Conservation (phyloP, 1,140 invertebrate genomes). For the Zaprionus ghesquierei region DNA sequence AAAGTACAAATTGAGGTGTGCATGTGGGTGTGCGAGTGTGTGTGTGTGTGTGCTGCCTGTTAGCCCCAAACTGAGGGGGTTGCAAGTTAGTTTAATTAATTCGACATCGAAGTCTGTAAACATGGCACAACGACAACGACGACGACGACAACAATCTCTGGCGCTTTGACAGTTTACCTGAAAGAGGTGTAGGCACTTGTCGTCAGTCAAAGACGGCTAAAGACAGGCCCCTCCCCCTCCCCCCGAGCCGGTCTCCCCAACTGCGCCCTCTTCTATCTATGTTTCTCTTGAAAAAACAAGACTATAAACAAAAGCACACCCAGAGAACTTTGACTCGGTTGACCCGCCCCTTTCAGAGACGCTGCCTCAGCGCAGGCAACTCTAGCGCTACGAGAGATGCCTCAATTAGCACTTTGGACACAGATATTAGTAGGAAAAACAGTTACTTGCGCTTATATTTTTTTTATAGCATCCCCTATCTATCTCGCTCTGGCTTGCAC, state of each 20-base stretch:
- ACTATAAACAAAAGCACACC: constrained; percentile 52
- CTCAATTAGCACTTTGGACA: constrained; percentile 80
- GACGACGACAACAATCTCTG: constrained; percentile 15
- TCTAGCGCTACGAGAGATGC: constrained; percentile 41
- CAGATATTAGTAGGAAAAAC: constrained; percentile 74
- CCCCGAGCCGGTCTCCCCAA: not conserved
- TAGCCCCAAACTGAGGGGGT: constrained; percentile 2
- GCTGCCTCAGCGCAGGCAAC: constrained; percentile 1
- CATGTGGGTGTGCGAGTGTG: constrained; percentile 9
- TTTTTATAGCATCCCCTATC: constrained; percentile 50
- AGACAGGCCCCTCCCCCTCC: not conserved
- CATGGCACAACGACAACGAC: constrained; percentile 22
- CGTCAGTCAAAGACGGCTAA: constrained; percentile 54
- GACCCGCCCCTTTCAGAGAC: constrained; percentile 15
- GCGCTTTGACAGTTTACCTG: constrained; percentile 68
- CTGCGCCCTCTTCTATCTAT: not conserved
- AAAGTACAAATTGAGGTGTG: constrained; percentile 70
- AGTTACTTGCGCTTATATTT: constrained; percentile 62
- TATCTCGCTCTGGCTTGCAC: not conserved
- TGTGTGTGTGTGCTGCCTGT: constrained; percentile 11
- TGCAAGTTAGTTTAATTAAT: constrained; percentile 78
- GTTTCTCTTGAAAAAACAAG: constrained; percentile 11
- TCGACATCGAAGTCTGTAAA: constrained; percentile 67
- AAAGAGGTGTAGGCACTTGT: constrained; percentile 78
- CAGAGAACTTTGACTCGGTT: constrained; percentile 62